phyloP scores from a whole-genome alignment of 2,888 invertebrate genomes.

The Julus scanicus region DNA sequence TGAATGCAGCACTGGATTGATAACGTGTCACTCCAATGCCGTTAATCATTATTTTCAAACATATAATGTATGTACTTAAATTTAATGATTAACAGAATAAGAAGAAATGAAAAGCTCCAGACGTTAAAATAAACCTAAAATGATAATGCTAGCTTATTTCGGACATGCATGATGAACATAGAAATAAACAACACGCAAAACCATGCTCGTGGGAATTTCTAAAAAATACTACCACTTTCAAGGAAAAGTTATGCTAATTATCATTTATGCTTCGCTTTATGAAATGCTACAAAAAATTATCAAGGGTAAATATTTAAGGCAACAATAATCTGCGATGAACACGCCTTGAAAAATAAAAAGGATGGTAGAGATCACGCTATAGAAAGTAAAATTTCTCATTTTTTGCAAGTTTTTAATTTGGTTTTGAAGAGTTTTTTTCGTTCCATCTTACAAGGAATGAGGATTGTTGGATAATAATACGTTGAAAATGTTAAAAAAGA shows the following conservation, averaged over 20 bases:
- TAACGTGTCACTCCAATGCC: too few relatives aligned
- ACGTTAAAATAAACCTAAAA: background rate
- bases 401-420: background rate
- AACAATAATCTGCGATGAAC: background rate
- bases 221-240: conserved; percentile 35
- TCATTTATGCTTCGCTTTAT: conserved; percentile 27
- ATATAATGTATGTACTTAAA: background rate
- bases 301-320: background rate
- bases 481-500: background rate
- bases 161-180: background rate
- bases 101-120: background rate
- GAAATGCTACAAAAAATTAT: background rate
- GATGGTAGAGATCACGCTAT: background rate
- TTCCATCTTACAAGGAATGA: background rate
- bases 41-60: too few relatives aligned
- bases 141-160: background rate
- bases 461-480: background rate
- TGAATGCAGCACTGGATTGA: too few relatives aligned
- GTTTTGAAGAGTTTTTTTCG: background rate
- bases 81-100: background rate
- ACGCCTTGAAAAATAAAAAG: too few relatives aligned
- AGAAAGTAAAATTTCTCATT: background rate
- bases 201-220: background rate
- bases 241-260: conserved; percentile 23
- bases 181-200: background rate